These are phyloP conservation scores for Cydia amplana DNA, from an alignment of 1,140 invertebrate genomes.

Conservation along the genomic window DNA sequence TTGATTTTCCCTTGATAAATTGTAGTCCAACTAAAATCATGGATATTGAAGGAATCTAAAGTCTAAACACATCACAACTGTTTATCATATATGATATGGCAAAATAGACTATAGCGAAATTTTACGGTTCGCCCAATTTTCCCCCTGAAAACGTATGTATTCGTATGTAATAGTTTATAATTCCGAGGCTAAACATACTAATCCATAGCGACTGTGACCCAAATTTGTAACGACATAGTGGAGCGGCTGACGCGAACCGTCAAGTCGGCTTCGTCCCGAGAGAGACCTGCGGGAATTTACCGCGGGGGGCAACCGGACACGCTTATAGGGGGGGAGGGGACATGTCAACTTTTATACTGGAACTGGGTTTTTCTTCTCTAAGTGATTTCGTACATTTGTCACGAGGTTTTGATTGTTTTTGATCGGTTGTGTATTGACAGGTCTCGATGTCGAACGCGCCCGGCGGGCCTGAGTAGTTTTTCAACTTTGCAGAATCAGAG, in stretches of 20 bases:
- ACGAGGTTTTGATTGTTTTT: slow-evolving; percentile 4
- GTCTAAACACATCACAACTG: too few species aligned
- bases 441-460: too few species aligned
- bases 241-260: slow-evolving; percentile 41
- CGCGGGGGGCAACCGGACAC: slow-evolving; percentile 48
- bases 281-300: slow-evolving; percentile 54
- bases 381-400: slow-evolving; percentile 1
- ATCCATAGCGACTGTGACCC: slow-evolving; percentile 55
- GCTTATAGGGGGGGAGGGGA: slow-evolving; percentile 9
- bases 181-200: slow-evolving; percentile 20
- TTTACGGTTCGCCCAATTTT: not conserved
- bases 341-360: slow-evolving; percentile 16
- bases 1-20: too few species aligned
- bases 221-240: slow-evolving; percentile 63
- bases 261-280: slow-evolving; percentile 58
- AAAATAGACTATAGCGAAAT: too few species aligned
- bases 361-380: not conserved
- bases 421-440: not conserved
- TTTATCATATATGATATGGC: too few species aligned
- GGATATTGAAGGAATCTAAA: too few species aligned
- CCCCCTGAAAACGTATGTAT: not conserved
- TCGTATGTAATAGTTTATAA: slow-evolving; percentile 6
- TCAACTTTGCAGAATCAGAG: too few species aligned
- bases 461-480: too few species aligned
- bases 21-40: too few species aligned